phyloP scores from a whole-genome alignment of 64 coral and sea anemone species.

The Anthopleura sola region DNA sequence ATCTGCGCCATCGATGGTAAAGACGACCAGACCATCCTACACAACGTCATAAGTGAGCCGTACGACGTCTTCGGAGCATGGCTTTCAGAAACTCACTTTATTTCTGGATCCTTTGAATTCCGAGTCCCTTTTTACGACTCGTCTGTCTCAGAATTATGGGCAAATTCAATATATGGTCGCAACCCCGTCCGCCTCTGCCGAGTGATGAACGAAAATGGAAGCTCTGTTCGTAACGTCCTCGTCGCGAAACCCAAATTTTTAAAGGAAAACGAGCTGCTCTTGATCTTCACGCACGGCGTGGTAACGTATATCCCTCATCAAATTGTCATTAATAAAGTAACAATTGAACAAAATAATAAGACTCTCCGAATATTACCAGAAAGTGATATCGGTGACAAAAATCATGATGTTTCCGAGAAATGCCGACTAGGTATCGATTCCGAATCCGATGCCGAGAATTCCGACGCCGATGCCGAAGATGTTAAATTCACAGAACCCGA shows the following conservation, averaged over 20 bases:
- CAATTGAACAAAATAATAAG: background rate
- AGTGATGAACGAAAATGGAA: slow-evolving; percentile 69
- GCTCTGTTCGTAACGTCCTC: slow-evolving; percentile 73
- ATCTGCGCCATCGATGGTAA: slow-evolving; percentile 40
- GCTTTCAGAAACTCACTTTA: slow-evolving; percentile 56
- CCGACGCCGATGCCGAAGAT: slow-evolving; percentile 1
- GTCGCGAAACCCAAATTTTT: slow-evolving; percentile 39
- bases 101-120: slow-evolving; percentile 82
- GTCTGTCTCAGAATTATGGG: slow-evolving; percentile 72
- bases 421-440: background rate
- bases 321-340: slow-evolving; percentile 58
- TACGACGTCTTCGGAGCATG: slow-evolving; percentile 91
- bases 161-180: slow-evolving; percentile 45
- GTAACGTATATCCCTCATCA: slow-evolving; percentile 79
- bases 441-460: background rate
- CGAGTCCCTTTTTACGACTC: slow-evolving; percentile 43
- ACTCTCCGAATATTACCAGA: background rate
- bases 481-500: slow-evolving; percentile 31
- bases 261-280: slow-evolving; percentile 13
- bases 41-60: slow-evolving; percentile 60
- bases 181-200: slow-evolving; percentile 36
- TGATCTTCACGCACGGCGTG: slow-evolving; percentile 82
- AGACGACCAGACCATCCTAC: slow-evolving; percentile 23
- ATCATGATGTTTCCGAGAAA: background rate
- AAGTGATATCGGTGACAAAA: background rate